Evolutionary conservation across 2,888 invertebrate species (phyloP).

Genomic region (Drosophila kambysellisi): DNA sequence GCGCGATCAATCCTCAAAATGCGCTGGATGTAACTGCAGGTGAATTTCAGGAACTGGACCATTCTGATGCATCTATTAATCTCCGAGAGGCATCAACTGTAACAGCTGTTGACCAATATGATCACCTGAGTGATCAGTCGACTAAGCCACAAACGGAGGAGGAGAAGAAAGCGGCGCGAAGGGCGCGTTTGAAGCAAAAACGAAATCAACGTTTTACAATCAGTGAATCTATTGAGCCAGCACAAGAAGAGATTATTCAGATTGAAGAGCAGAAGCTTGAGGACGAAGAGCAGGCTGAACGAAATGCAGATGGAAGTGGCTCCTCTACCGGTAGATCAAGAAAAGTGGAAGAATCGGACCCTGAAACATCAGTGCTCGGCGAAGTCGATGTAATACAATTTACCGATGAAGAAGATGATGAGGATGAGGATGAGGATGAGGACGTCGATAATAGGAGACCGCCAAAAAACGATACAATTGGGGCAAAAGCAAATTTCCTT

Average conservation of each 20-base stretch:
- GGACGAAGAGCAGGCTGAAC: not conserved
- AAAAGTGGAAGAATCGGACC: not conserved
- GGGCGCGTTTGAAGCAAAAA: constrained; percentile 3
- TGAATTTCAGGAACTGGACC: not conserved
- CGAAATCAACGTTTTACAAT: constrained; percentile 13
- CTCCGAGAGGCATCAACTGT: not conserved
- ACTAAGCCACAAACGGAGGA: not conserved
- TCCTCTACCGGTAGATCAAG: not conserved
- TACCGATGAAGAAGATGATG: not conserved
- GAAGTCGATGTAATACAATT: not conserved
- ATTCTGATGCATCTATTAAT: not conserved
- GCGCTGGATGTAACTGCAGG: not conserved
- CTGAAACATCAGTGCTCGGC: not conserved
- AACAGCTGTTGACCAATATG: not conserved
- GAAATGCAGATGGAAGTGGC: not conserved
- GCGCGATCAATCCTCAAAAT: not conserved
- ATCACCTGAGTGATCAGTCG: not conserved
- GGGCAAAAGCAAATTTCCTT: constrained; percentile 54
- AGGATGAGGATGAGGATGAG: not conserved
- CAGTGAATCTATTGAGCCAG: not conserved
- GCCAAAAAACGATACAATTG: constrained; percentile 30
- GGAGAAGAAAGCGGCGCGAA: constrained; percentile 7
- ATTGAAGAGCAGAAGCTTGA: not conserved
- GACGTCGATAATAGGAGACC: not conserved
- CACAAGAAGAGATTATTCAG: not conserved